phyloP scores from a whole-genome alignment of 1,140 invertebrate species.

The Drosophila dunni region DNA sequence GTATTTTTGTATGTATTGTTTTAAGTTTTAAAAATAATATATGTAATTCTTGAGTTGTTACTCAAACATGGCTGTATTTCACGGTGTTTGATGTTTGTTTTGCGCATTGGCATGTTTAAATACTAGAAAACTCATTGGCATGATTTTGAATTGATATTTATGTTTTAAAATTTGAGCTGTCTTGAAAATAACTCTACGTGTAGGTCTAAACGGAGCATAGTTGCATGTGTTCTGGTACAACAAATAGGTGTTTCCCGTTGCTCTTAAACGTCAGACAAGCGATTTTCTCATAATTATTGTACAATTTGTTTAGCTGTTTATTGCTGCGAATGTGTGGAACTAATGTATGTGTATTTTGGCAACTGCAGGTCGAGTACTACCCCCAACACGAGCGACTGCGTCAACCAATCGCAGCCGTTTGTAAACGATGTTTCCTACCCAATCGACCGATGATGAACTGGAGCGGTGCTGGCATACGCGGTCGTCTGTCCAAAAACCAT shows the following conservation, averaged over 20 bases:
- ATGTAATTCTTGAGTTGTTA: neutral
- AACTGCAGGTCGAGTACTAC: constrained; percentile 82
- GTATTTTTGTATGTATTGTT: constrained; percentile 8
- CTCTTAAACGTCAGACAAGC: neutral
- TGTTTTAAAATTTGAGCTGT: constrained; percentile 5
- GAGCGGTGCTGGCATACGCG: constrained; percentile 79
- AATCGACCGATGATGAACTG: constrained; percentile 79
- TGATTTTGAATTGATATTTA: constrained; percentile 34
- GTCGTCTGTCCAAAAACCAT: constrained; percentile 62
- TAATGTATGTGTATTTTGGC: constrained; percentile 28
- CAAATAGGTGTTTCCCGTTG: constrained; percentile 11
- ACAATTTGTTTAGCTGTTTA: neutral
- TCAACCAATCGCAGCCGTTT: constrained; percentile 84
- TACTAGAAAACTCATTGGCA: constrained; percentile 56
- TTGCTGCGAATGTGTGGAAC: constrained; percentile 11
- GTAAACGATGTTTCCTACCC: constrained; percentile 82
- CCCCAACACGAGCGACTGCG: constrained; percentile 84
- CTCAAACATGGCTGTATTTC: constrained; percentile 8
- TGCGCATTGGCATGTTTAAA: constrained; percentile 49
- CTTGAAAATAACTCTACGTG: constrained; percentile 8
- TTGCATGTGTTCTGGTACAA: constrained; percentile 51
- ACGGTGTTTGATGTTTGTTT: constrained; percentile 16
- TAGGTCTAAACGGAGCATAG: constrained; percentile 29
- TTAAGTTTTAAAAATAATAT: constrained; percentile 1
- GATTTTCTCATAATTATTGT: constrained; percentile 21